Conservation (phyloP, 92 coral and sea anemone genomes). For the Actinernus sp. region DNA sequence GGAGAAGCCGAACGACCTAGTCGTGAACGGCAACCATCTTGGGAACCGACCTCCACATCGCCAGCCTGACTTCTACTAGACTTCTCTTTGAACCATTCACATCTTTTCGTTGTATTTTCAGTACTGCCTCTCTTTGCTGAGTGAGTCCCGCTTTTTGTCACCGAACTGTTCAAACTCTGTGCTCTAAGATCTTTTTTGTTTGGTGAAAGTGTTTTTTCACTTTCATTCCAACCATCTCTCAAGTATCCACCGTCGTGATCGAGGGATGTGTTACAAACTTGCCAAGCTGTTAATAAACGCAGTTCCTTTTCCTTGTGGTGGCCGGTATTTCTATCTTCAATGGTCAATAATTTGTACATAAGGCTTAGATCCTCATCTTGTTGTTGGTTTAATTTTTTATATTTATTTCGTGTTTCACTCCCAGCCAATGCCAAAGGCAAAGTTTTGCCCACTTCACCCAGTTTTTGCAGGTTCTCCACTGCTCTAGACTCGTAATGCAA, state of each 20-base stretch:
- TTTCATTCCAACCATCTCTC: conserved; percentile 1
- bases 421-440: neutral
- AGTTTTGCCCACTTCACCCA: conserved; percentile 1
- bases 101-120: neutral
- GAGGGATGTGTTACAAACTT: conserved; percentile 45
- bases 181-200: neutral
- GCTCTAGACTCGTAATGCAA: conserved; percentile 49
- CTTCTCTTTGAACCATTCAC: neutral
- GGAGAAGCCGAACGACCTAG: conserved; percentile 35
- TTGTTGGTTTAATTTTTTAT: conserved; percentile 1
- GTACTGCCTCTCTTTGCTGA: neutral
- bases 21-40: neutral
- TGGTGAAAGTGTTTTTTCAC: neutral
- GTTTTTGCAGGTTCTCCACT: conserved; percentile 44
- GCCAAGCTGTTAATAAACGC: conserved; percentile 65
- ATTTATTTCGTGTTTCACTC: neutral
- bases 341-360: conserved; percentile 39
- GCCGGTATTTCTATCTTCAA: conserved; percentile 19
- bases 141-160: neutral
- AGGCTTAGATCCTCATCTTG: conserved; percentile 9
- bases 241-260: conserved; percentile 60
- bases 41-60: neutral
- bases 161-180: neutral
- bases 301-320: conserved; percentile 4
- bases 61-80: neutral